Conservation (phyloP, 2,797 vertebrate genomes). For the Luscinia megarhynchos region DNA sequence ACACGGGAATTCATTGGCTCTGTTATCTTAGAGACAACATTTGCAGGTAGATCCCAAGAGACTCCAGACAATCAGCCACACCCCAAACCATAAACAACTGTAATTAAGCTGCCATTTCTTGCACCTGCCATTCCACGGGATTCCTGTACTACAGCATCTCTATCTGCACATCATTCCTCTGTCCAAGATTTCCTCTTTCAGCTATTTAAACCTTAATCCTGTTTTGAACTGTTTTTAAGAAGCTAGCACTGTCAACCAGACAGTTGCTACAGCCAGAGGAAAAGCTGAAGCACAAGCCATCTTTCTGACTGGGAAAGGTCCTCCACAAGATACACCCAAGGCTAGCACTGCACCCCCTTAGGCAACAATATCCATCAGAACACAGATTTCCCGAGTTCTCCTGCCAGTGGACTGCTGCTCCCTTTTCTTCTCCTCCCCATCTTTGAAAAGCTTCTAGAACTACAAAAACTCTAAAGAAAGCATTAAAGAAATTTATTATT, state of each 20-base stretch:
- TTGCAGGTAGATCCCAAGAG: neutral
- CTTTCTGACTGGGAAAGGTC: neutral
- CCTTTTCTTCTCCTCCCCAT: neutral
- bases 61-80: neutral
- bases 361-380: neutral
- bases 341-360: rapidly evolving
- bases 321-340: neutral
- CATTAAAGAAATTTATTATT: neutral
- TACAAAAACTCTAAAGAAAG: neutral
- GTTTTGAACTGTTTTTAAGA: neutral
- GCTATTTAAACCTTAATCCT: neutral
- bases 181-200: neutral
- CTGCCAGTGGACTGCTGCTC: neutral
- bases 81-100: neutral
- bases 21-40: neutral
- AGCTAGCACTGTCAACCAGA: neutral
- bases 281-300: neutral
- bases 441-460: neutral
- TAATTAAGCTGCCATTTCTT: neutral
- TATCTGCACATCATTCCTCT: neutral
- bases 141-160: neutral
- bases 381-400: neutral
- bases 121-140: neutral
- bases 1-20: neutral
- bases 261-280: neutral